Evolutionary conservation across 2,113 vertebrate genomes (phyloP), one percentile per base, ranked within the genome.

Genomic region (Chrysochloris asiatica): DNA sequence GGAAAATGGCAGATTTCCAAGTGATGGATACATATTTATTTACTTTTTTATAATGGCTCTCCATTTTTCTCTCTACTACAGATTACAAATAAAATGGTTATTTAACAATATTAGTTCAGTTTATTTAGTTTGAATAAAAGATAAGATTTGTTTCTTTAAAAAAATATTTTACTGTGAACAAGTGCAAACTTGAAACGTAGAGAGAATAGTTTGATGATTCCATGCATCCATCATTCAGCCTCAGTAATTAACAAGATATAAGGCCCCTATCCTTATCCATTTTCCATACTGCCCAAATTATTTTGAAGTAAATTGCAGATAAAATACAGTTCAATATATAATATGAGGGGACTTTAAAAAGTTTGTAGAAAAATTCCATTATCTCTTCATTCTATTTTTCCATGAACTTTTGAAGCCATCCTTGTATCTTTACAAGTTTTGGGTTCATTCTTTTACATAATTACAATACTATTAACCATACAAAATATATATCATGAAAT

Each of bases 1-100:
- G 59, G 45, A 45, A 83, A 63, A 86, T 86, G 77, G 45, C 47
- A 26, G 65, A 83, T 91, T 89, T 93, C 82, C 90, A 86, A 65
- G 28, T 71, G n/a, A 26, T 61, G 3, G 28, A 79, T 28, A 71
- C 36, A 73, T 59, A 71, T 48, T 67, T 56, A 41, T 79, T 92
- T 16, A 56, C 30, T 33, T 69, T 92, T 73, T 45, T 12, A 69
- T 61, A 86, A 38, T 63, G 59, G 28, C 17, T 43, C 52, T 69
- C 6, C 26, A 30, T 93, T 86, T 89, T 73, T 75, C 33, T 67
- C 76, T 65, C 38, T 81, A 11, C 84, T 91, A 28, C 22, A 59
- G 22, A 59, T 59, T 22, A 59, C 56, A n/a, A 56, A 50, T 71
- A 69, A 93, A 50, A 81, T 69, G 6, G 30, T 63, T 76, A 63